These are phyloP conservation scores for Benthosema pterotum DNA, from an alignment of 2,797 vertebrate genomes.

Conservation along the genomic window DNA sequence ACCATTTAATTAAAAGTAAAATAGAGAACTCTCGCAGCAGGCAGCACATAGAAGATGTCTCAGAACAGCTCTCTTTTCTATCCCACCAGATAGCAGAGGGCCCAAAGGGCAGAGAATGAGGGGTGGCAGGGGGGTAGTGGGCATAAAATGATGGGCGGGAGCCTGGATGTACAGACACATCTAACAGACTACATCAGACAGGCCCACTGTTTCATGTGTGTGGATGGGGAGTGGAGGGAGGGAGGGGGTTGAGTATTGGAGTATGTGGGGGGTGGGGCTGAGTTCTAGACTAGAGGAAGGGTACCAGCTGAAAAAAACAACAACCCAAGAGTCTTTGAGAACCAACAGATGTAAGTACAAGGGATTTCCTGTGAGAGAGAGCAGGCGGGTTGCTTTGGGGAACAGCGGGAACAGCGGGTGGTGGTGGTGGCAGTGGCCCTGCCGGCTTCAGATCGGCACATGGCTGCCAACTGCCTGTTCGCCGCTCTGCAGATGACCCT, in stretches of 20 bases:
- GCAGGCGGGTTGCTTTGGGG: slow-evolving; percentile 29
- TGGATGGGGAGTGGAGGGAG: slow-evolving; percentile 24
- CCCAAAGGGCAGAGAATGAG: neutral
- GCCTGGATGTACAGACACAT: neutral
- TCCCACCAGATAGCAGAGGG: slow-evolving; percentile 16
- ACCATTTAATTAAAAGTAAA: slow-evolving; percentile 45
- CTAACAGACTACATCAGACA: slow-evolving; percentile 27
- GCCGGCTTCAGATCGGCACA: slow-evolving; percentile 40
- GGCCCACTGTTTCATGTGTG: slow-evolving; percentile 39
- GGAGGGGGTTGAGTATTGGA: slow-evolving; percentile 6
- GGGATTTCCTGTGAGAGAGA: slow-evolving; percentile 44
- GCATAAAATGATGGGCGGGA: neutral
- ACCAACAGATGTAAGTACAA: slow-evolving; percentile 60
- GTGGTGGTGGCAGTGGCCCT: no score
- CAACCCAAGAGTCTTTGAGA: slow-evolving; percentile 28
- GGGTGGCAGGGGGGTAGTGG: no score
- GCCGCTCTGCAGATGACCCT: slow-evolving; percentile 67
- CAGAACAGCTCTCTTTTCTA: slow-evolving; percentile 1
- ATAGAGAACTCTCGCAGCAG: slow-evolving; percentile 31
- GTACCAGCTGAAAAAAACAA: slow-evolving; percentile 34
- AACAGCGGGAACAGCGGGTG: slow-evolving; percentile 60
- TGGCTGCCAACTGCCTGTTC: slow-evolving; percentile 71
- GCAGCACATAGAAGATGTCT: slow-evolving; percentile 10
- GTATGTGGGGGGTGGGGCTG: slow-evolving; percentile 1
- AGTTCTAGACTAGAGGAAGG: slow-evolving; percentile 7